Evolutionary conservation across 1,140 invertebrate species (phyloP), one percentile per base, ranked within the genome.

Genomic region (Monomorium pharaonis): DNA sequence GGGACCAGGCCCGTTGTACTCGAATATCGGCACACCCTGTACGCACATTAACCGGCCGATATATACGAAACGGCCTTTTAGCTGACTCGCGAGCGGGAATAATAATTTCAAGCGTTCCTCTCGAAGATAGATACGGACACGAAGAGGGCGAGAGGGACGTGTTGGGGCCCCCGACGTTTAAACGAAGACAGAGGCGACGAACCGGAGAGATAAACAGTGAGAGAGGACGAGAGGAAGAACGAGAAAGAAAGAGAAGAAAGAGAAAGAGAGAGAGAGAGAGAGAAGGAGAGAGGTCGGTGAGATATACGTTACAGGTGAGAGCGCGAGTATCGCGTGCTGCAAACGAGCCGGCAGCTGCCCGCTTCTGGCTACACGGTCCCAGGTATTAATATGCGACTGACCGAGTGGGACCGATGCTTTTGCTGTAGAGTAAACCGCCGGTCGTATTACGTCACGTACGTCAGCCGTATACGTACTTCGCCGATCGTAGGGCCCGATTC

Each of bases 261-360:
- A n/a, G n/a, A n/a, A n/a, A n/a, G n/a, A n/a, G n/a, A n/a, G 84
- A 86, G 78, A 88, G 60, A 86, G 76, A 88, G 72, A 44, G 76
- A 86, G 81, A 37, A 88, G 72, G 86, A 89, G 74, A 69, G 80
- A 81, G 75, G 74, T 89, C 83, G 65, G 87, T 49, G 81, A 93
- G 91, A 88, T 92, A 90, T 92, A 90, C 92, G 93, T 94, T 94
- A 94, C 94, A 95, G 94, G 94, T 95, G 94, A 94, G 94, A 94
- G 93, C 90, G 91, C 88, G 86, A 85, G 76, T 92, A 90, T 94
- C 91, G 94, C 94, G 93, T 94, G 94, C 92, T 93, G 93, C 92
- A 93, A 94, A 94, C 93, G 92, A 94, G 92, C 91, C 92, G 91
- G 94, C 93, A 94, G 93, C 93, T 94, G 94, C 86, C 91, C 91